Evolutionary conservation across 1,140 invertebrate genomes (phyloP), one percentile per base, ranked within the genome.

Genomic region (Zaprionus capensis): DNA sequence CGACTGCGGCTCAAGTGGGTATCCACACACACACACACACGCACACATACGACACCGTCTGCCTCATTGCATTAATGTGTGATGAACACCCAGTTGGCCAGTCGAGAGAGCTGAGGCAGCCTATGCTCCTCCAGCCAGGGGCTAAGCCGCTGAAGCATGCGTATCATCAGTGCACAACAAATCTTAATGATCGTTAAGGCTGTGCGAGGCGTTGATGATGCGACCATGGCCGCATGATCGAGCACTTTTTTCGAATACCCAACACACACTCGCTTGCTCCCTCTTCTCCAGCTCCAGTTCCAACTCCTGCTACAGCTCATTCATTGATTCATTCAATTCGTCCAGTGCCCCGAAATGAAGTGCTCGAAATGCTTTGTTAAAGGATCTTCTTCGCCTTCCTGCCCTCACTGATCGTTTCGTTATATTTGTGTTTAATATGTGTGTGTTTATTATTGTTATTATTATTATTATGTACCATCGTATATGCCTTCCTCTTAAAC

Each of bases 291-390:
- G n/a, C 20, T 22, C 12, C 22, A 28, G 14, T 12, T 22, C 51
- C 53, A 56, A 56, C 53, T 26, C 22, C 56, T 58, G 36, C 44
- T 77, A 15, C 38, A 64, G 38, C 64, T 81, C 85, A 88, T 88
- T 88, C 85, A 88, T 88, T 90, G 85, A 90, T 88, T 85, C 85
- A 90, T 88, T 90, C 78, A 84, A 71, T 70, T 79, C 71, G 79
- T 67, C 64, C 71, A 73, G 20, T 76, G 63, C 63, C 84, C 67
- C 78, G 76, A 88, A 88, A 88, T 88, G 81, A 88, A 85, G 85
- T 90, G 71, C 71, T 88, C 78, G 78, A 84, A 74, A 71, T 77
- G 77, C 78, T 77, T 82, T 82, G 55, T 71, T 51, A 57, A 77
- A 72, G 65, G 69, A 87, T 81, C 51, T 62, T 67, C 62, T 51